A percentile compares a stretch with the other conserved stretches of the same genome.
Conservation (phyloP, 2,797 vertebrate genomes). For the Neosilurus hyrtlii region DNA sequence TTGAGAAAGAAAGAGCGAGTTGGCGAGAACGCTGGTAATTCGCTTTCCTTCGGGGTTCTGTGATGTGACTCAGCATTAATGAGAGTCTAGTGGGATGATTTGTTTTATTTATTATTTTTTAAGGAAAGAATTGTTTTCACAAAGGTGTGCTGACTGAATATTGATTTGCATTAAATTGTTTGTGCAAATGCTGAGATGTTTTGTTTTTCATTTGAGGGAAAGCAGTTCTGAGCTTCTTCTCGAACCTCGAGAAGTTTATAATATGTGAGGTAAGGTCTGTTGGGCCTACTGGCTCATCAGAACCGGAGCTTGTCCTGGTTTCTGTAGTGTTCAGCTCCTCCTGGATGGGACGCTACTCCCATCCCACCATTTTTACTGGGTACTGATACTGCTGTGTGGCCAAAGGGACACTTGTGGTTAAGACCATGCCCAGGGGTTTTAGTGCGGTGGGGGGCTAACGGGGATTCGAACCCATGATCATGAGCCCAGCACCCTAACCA, state of each 20-base stretch:
- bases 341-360: no score
- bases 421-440: no score
- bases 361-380: no score
- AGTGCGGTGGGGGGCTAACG: no score
- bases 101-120: not conserved
- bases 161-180: constrained; percentile 26
- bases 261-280: not conserved
- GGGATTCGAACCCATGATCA: no score
- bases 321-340: no score
- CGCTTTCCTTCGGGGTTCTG: constrained; percentile 7
- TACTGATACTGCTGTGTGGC: no score
- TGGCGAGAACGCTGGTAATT: constrained; percentile 6
- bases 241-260: not conserved
- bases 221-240: not conserved
- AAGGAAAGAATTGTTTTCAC: constrained; percentile 28
- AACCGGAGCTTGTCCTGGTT: no score
- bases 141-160: constrained; percentile 17
- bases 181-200: constrained; percentile 7
- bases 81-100: constrained; percentile 16
- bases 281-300: no score
- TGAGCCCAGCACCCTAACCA: no score
- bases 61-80: constrained; percentile 30
- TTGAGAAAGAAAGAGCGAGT: constrained; percentile 1
- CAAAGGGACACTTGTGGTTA: no score
- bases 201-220: not conserved